Conservation (phyloP, 2,888 invertebrate genomes). For the Smittia sp. region DNA sequence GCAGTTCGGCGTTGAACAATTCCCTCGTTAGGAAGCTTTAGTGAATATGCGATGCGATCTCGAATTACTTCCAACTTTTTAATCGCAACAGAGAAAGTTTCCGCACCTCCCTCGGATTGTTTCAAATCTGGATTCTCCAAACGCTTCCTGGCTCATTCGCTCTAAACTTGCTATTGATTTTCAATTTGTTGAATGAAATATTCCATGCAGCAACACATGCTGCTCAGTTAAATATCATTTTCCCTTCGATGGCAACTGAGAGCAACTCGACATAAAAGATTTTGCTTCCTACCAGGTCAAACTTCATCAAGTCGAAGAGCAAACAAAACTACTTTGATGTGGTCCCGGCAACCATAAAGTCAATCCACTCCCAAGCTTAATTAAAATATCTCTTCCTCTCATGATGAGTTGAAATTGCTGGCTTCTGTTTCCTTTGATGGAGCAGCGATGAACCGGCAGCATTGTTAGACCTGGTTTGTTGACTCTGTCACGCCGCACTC, state of each 20-base stretch:
- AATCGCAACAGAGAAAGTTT: background rate
- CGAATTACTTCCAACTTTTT: too few relatives aligned
- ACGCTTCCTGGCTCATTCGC: background rate
- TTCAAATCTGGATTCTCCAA: background rate
- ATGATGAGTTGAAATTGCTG: background rate
- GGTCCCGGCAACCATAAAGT: conserved; percentile 30
- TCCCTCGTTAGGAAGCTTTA: too few relatives aligned
- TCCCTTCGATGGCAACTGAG: background rate
- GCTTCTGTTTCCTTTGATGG: background rate
- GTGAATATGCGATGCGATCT: too few relatives aligned
- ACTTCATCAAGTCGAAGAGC: background rate
- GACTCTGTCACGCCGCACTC: background rate
- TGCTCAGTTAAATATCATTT: background rate
- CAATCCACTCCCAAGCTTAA: conserved; percentile 32
- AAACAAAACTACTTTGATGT: conserved; percentile 31
- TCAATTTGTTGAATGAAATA: background rate
- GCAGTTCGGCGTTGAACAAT: too few relatives aligned
- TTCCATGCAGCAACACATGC: background rate
- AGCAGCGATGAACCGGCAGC: background rate
- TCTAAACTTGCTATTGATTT: background rate
- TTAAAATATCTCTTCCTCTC: conserved; percentile 24
- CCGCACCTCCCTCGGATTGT: background rate
- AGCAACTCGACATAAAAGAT: background rate
- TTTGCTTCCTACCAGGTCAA: background rate
- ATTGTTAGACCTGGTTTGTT: background rate